Base-by-base conservation (phyloP, 2,888 invertebrate species). In the Malacosoma neustria region DNA sequence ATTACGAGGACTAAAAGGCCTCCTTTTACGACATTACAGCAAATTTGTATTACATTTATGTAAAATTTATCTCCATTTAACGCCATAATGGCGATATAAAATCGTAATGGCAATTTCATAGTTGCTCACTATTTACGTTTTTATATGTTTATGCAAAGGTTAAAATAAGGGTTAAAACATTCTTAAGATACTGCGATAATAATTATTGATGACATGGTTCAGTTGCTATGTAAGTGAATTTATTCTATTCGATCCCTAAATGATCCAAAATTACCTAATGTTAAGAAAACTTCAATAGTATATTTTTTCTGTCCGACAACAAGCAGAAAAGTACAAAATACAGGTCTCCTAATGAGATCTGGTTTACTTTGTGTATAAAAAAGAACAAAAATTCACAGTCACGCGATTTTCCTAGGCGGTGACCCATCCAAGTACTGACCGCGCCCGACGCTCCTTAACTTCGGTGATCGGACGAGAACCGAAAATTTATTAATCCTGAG, bases 381-480 rank as follows among this genome's bases (percentile, higher is more conserved):
- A n/a, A n/a, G n/a, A n/a, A n/a, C n/a, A n/a, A n/a, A n/a, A n/a
- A n/a, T n/a, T n/a, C n/a, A n/a, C n/a, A n/a, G 55, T 53, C 61
- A 66, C 64, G 65, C 46, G 57, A 58, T 63, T 57, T 61, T 64
- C 58, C 69, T 66, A 71, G 65, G 72, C 73, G 72, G 77, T 77
- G 76, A 77, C 75, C 76, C 77, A 77, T 79, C 72, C 71, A 75
- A 72, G 71, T 74, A 74, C 73, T 73, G 72, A 69, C 68, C 68
- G 55, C 72, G 72, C 74, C 74, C 73, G 66, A 74, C 65, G 72
- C 69, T 72, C 72, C 73, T 73, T 75, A 68, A 75, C 72, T 77
- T 75, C 73, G 73, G 75, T 75, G 75, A 73, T 74, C 74, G 70
- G 74, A 75, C 75, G 74, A 76, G 75, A 76, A 76, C 76, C 74